Evolutionary conservation across 2,113 vertebrate species (phyloP).

Genomic region (Istiophorus platypterus): DNA sequence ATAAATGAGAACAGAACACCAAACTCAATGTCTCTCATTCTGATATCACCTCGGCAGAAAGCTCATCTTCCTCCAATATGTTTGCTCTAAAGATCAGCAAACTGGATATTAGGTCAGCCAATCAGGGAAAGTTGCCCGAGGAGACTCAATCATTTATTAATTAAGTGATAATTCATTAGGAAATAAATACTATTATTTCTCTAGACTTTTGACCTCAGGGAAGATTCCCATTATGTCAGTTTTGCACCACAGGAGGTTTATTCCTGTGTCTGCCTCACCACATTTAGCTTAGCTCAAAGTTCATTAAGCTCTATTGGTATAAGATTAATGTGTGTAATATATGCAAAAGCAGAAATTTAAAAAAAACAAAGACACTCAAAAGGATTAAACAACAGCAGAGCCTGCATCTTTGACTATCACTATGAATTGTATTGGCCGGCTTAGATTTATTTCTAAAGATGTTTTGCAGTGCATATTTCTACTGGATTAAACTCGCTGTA

Average conservation of each 20-base stretch:
- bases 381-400: neutral
- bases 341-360: neutral
- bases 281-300: slow-evolving; percentile 8
- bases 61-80: neutral
- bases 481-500: neutral
- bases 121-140: slow-evolving; percentile 43
- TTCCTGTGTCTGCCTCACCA: slow-evolving; percentile 24
- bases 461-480: neutral
- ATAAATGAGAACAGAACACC: slow-evolving; percentile 36
- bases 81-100: slow-evolving; percentile 30
- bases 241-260: slow-evolving; percentile 45
- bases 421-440: too few species aligned
- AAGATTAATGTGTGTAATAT: neutral
- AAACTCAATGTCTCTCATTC: slow-evolving; percentile 7
- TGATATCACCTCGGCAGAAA: neutral
- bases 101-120: slow-evolving; percentile 54
- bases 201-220: slow-evolving; percentile 54
- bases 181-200: slow-evolving; percentile 62
- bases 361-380: neutral
- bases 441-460: neutral
- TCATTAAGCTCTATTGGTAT: neutral
- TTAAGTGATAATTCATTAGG: slow-evolving; percentile 64
- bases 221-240: slow-evolving; percentile 44
- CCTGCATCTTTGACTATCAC: neutral
- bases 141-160: slow-evolving; percentile 48